These are phyloP conservation scores for Sylvicola cinctus DNA, from an alignment of 2,888 invertebrate genomes.

Conservation along the genomic window DNA sequence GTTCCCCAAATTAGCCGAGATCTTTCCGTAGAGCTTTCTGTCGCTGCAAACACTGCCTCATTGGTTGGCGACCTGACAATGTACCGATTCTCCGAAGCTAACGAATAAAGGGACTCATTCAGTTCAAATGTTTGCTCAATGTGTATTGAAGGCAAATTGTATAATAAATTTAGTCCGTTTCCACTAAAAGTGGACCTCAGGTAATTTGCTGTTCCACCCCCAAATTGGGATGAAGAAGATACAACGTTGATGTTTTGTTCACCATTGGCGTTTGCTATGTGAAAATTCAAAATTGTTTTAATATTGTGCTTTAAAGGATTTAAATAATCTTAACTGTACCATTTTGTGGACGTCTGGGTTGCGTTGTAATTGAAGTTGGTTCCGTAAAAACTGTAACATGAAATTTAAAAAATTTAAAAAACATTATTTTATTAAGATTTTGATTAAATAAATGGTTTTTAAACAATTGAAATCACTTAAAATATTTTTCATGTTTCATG, in stretches of 20 bases:
- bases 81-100: constrained; percentile 51
- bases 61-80: constrained; percentile 48
- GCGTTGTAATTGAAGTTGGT: not conserved
- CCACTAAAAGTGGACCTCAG: constrained; percentile 23
- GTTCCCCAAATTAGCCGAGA: constrained; percentile 48
- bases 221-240: no score
- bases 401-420: not conserved
- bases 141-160: constrained; percentile 42
- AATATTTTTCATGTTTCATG: not conserved
- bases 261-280: no score
- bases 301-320: no score
- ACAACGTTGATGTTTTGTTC: no score
- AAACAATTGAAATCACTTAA: not conserved
- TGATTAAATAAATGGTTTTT: not conserved
- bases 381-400: not conserved
- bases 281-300: no score
- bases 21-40: constrained; percentile 38
- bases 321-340: no score
- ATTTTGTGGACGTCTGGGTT: not conserved
- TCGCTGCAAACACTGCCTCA: constrained; percentile 54
- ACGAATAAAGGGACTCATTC: constrained; percentile 28
- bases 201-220: no score
- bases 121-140: constrained; percentile 67
- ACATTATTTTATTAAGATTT: not conserved
- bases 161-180: constrained; percentile 48